These are phyloP conservation scores for Diarsia mendica DNA, from an alignment of 2,888 invertebrate species.

Conservation along the genomic window DNA sequence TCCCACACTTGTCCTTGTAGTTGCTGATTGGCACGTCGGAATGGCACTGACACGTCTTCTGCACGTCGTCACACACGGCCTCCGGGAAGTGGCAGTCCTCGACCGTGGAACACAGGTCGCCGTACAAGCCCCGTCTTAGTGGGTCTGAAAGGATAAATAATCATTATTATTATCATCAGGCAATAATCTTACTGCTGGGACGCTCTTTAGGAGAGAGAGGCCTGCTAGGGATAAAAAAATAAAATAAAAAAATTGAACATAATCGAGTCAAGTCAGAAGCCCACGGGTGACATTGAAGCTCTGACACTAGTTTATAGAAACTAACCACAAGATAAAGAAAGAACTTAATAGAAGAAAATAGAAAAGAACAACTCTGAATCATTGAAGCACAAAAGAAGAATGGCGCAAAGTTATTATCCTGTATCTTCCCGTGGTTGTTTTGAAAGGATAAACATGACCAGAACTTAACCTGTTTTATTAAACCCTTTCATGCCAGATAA, in stretches of 20 bases:
- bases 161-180: no score
- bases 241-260: no score
- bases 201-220: no score
- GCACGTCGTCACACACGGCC: conserved; percentile 93
- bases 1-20: conserved; percentile 96
- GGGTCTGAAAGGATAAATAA: conserved; percentile 57
- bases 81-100: conserved; percentile 94
- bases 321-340: no score
- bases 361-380: neutral
- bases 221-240: no score
- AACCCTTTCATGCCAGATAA: neutral
- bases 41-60: conserved; percentile 93
- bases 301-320: no score
- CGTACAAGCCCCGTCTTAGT: conserved; percentile 85
- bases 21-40: conserved; percentile 94
- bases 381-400: neutral
- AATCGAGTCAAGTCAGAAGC: no score
- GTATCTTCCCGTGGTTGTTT: neutral
- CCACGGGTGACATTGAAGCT: no score
- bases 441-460: neutral
- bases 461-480: neutral
- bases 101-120: conserved; percentile 93
- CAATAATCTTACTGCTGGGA: no score
- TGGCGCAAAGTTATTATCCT: neutral
- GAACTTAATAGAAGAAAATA: neutral